These are phyloP conservation scores for Eulithis prunata DNA, from an alignment of 2,888 invertebrate genomes.

Conservation along the genomic window DNA sequence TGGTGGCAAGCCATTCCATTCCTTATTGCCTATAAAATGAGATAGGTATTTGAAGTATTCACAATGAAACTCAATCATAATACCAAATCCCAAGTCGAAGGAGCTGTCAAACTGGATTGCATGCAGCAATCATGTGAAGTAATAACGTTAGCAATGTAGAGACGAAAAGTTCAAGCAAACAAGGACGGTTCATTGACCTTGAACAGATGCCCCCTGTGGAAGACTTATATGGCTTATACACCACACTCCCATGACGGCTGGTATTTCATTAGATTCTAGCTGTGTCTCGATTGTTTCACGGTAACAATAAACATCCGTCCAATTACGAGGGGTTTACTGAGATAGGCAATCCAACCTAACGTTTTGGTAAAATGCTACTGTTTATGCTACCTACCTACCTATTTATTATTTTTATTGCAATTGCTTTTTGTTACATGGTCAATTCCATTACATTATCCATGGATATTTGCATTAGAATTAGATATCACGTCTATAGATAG, in stretches of 20 bases:
- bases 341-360: conserved; percentile 3
- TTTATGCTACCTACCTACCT: neutral
- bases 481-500: conserved; percentile 28
- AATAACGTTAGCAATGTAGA: conserved; percentile 18
- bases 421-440: neutral
- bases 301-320: neutral
- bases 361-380: conserved; percentile 5
- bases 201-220: conserved; percentile 30
- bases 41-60: conserved; percentile 14
- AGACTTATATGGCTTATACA: conserved; percentile 12
- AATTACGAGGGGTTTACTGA: conserved; percentile 17
- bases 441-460: conserved; percentile 10
- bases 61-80: conserved; percentile 26
- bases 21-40: conserved; percentile 44
- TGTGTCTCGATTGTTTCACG: conserved; percentile 23
- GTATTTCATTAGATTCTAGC: conserved; percentile 38
- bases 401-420: neutral
- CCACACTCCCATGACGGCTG: conserved; percentile 31
- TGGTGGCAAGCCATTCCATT: conserved; percentile 42
- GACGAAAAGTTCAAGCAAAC: conserved; percentile 20
- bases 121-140: conserved; percentile 18
- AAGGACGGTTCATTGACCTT: conserved; percentile 37
- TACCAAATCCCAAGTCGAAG: conserved; percentile 22
- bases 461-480: conserved; percentile 15
- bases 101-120: conserved; percentile 23